These are phyloP conservation scores for Sylvia borin DNA, from an alignment of 2,797 vertebrate species.

Conservation along the genomic window DNA sequence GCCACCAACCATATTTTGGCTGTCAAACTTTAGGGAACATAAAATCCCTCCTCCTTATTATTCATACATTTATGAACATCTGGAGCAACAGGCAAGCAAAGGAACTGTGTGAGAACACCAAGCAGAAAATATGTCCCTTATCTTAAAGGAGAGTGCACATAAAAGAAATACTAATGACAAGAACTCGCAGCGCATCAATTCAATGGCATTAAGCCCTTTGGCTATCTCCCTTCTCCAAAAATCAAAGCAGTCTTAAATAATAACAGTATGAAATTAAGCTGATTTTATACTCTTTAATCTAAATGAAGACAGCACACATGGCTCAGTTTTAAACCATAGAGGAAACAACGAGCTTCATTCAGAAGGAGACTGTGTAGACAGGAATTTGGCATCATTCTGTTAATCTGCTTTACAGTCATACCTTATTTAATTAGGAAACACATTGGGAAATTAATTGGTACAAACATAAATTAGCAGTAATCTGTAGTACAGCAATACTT, in stretches of 20 bases:
- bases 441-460: neutral
- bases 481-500: neutral
- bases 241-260: neutral
- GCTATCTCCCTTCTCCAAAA: neutral
- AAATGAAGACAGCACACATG: neutral
- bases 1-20: neutral
- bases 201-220: neutral
- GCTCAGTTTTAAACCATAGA: neutral
- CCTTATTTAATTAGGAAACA: slow-evolving; percentile 29
- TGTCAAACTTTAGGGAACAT: neutral
- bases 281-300: slow-evolving; percentile 15
- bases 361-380: neutral
- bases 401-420: slow-evolving; percentile 19
- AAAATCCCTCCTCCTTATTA: accelerated
- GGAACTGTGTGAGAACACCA: neutral
- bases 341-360: slow-evolving; percentile 18
- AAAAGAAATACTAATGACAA: neutral
- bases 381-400: neutral
- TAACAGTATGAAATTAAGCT: neutral
- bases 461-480: neutral
- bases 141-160: neutral
- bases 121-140: neutral
- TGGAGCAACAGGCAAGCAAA: neutral
- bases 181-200: neutral
- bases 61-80: neutral